phyloP scores from a whole-genome alignment of 2,888 invertebrate genomes.

The Romanomermis culicivorax region DNA sequence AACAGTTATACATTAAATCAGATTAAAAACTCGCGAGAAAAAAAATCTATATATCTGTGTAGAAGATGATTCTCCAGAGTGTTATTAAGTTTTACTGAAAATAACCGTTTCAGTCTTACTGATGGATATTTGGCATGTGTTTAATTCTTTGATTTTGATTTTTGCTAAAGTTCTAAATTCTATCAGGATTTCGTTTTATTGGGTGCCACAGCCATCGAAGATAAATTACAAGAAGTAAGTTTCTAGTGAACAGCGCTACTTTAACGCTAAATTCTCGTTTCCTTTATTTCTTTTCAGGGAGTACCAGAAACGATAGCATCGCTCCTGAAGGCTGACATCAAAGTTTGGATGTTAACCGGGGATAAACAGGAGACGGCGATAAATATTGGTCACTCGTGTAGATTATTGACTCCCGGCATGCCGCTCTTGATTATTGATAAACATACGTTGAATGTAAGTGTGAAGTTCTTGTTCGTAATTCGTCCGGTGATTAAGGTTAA shows the following conservation, averaged over 20 bases:
- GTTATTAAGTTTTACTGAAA: too few relatives aligned
- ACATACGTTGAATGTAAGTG: constrained; percentile 67
- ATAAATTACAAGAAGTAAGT: constrained; percentile 58
- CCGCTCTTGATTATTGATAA: constrained; percentile 70
- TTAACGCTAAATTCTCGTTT: not conserved
- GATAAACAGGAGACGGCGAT: constrained; percentile 99
- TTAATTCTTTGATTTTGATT: not conserved
- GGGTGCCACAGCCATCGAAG: constrained; percentile 94
- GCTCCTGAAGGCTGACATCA: constrained; percentile 71
- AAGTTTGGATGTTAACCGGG: constrained; percentile 91
- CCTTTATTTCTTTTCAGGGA: constrained; percentile 24
- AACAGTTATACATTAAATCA: too few relatives aligned
- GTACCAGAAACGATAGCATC: constrained; percentile 90
- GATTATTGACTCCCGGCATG: constrained; percentile 60
- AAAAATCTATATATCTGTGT: too few relatives aligned
- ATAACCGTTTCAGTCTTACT: too few relatives aligned
- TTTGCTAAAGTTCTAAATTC: too few relatives aligned
- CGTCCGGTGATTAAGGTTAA: too few relatives aligned
- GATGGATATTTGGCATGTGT: too few relatives aligned
- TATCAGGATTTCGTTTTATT: constrained; percentile 51
- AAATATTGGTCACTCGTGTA: constrained; percentile 83
- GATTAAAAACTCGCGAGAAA: too few relatives aligned
- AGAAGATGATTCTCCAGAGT: too few relatives aligned
- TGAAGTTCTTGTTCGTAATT: too few relatives aligned
- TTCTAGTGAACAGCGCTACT: too few relatives aligned